A percentile compares a stretch with the other conserved stretches of the same genome.
Evolutionary conservation across 2,888 invertebrate genomes (phyloP).

Genomic region (Athalia cordata): DNA sequence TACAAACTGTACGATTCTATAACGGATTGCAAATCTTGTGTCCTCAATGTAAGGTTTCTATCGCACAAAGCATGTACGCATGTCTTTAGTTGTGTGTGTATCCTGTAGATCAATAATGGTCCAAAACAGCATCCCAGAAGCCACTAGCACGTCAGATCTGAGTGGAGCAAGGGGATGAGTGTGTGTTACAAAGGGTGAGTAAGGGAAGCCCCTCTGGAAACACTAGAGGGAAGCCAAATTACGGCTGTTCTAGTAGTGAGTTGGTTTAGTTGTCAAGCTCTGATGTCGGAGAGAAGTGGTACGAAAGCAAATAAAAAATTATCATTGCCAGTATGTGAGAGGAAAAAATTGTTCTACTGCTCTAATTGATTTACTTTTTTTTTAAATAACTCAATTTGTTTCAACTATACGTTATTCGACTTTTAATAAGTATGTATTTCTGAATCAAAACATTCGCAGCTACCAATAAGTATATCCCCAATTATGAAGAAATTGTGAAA

Average conservation of each 20-base stretch:
- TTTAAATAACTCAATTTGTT: too few relatives aligned
- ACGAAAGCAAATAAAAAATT: constrained; percentile 48
- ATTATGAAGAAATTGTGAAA: neutral
- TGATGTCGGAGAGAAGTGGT: constrained; percentile 62
- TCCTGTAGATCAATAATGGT: constrained; percentile 67
- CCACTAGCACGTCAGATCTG: constrained; percentile 55
- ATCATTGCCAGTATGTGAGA: neutral
- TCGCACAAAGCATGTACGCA: neutral
- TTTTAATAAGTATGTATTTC: too few relatives aligned
- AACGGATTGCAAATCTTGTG: neutral
- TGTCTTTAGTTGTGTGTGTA: constrained; percentile 11
- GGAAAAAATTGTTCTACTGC: neutral
- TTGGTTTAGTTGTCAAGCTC: constrained; percentile 57
- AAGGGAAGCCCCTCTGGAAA: constrained; percentile 62
- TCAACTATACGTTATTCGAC: too few relatives aligned
- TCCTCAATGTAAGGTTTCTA: neutral
- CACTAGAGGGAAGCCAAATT: constrained; percentile 67
- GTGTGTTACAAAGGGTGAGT: constrained; percentile 56
- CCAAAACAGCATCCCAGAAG: constrained; percentile 68
- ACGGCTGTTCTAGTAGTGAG: constrained; percentile 61
- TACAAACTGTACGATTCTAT: too few relatives aligned
- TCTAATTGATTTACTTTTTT: too few relatives aligned
- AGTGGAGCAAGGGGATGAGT: constrained; percentile 53
- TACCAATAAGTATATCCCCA: too few relatives aligned
- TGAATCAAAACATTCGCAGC: too few relatives aligned